Evolutionary conservation across 2,888 invertebrate species (phyloP).

Genomic region (Microctonus aethiopoides): DNA sequence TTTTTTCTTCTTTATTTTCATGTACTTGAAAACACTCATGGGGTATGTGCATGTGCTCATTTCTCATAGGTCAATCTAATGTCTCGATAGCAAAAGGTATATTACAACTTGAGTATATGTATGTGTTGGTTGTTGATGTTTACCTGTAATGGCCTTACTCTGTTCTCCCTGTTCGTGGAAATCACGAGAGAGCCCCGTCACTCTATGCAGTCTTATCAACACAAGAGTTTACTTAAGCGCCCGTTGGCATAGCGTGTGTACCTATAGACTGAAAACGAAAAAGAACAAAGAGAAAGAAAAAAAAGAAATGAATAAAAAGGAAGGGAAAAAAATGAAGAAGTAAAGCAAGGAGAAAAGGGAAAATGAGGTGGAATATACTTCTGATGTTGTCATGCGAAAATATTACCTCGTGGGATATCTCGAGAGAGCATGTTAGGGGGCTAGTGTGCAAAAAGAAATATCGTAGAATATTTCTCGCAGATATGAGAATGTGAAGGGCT

Average conservation of each 20-base stretch:
- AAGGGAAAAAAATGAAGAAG: not conserved
- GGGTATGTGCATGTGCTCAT: not conserved
- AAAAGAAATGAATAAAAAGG: not conserved
- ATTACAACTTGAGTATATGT: constrained; percentile 5
- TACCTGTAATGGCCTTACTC: constrained; percentile 52
- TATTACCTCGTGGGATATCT: constrained; percentile 7
- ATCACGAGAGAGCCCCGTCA: constrained; percentile 15
- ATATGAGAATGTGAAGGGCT: not conserved
- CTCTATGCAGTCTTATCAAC: constrained; percentile 36
- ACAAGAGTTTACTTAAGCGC: constrained; percentile 43
- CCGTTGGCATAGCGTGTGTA: constrained; percentile 4
- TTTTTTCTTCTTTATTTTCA: not conserved
- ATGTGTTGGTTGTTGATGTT: constrained; percentile 35
- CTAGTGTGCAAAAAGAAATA: constrained; percentile 6
- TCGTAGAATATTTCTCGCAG: not conserved
- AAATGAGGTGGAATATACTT: not conserved
- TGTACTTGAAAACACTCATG: not conserved
- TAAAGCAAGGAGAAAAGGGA: not conserved
- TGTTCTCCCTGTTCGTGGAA: constrained; percentile 44
- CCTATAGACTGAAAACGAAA: constrained; percentile 14
- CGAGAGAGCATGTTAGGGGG: not conserved
- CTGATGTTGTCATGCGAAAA: constrained; percentile 14
- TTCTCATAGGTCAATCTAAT: not conserved
- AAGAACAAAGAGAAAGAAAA: constrained; percentile 7
- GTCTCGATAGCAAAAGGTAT: constrained; percentile 9